Evolutionary conservation across 2,113 vertebrate genomes (phyloP), one percentile per base, ranked within the genome.

Genomic region (Psilopogon haemacephalus): DNA sequence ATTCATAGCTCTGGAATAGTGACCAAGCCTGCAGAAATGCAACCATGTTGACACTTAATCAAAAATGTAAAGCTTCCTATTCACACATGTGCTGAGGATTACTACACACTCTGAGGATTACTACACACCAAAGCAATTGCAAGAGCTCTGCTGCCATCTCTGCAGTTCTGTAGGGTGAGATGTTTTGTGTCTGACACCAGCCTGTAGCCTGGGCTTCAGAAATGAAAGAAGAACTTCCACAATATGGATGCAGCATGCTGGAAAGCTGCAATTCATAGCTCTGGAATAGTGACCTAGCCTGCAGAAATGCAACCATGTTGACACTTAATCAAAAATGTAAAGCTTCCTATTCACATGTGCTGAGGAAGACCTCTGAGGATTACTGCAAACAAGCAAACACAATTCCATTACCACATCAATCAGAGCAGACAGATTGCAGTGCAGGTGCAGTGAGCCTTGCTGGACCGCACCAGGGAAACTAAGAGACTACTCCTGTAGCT

Each of bases 361-460:
- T 37, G 71, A 90, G 50, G 26, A 84, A 15, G 74, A 72, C 50
- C 67, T 90, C 67, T 21, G 24, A 70, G 75, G 79, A 80, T 59
- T 89, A 73, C 20, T 54, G 78, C 54, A 84, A 88, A 82, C 40
- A 72, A 80, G 68, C 44, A 82, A 93, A 79, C 72, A 86, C 59
- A 92, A 90, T 92, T 88, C 69, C 76, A 93, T 86, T 78, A 71
- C 42, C 58, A 71, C 85, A 59, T 86, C 71, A 67, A 50, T 85
- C 63, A 70, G 62, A 86, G 68, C 42, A 85, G 64, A 19, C 23
- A 65, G 67, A 75, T 13, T 78, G 67, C 63, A 63, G 37, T 27
- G 40, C 44, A 89, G 44, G 50, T 84, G 63, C 63, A 62, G 15
- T 8, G 21, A 81, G 59, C 37, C 65, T 84, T 64, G 71, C 44